phyloP scores from a whole-genome alignment of 2,888 invertebrate genomes.

The Oxyteleia sp. region DNA sequence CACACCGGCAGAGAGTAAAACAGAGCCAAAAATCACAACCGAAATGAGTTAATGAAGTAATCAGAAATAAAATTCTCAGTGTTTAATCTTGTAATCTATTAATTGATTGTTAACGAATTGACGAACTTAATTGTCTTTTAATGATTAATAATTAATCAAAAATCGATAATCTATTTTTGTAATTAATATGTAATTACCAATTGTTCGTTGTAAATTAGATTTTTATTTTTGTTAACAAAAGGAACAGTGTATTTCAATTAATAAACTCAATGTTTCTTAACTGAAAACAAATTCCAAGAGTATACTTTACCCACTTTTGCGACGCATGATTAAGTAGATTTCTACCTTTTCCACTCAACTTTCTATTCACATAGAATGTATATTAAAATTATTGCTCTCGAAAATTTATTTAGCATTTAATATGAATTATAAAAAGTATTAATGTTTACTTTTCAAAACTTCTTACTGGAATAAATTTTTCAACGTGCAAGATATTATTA shows the following conservation, averaged over 20 bases:
- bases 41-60: slow-evolving; percentile 75
- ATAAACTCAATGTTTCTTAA: background rate
- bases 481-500: too few relatives aligned
- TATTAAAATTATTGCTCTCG: too few relatives aligned
- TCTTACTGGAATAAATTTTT: too few relatives aligned
- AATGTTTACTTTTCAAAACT: too few relatives aligned
- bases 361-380: background rate
- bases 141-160: background rate
- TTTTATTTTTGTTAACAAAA: slow-evolving; percentile 1
- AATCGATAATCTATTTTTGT: background rate
- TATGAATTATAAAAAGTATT: too few relatives aligned
- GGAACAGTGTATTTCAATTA: background rate
- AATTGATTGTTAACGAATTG: too few relatives aligned
- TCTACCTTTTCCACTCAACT: background rate
- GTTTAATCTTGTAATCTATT: too few relatives aligned
- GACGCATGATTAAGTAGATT: background rate
- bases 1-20: slow-evolving; percentile 79
- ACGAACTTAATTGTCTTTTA: too few relatives aligned
- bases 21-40: slow-evolving; percentile 76
- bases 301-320: background rate
- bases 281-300: background rate
- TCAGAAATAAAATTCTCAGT: too few relatives aligned
- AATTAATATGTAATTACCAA: background rate
- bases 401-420: too few relatives aligned
- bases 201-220: background rate